These are phyloP conservation scores for Pelmatolapia mariae DNA, from an alignment of 2,113 vertebrate species.

Conservation along the genomic window DNA sequence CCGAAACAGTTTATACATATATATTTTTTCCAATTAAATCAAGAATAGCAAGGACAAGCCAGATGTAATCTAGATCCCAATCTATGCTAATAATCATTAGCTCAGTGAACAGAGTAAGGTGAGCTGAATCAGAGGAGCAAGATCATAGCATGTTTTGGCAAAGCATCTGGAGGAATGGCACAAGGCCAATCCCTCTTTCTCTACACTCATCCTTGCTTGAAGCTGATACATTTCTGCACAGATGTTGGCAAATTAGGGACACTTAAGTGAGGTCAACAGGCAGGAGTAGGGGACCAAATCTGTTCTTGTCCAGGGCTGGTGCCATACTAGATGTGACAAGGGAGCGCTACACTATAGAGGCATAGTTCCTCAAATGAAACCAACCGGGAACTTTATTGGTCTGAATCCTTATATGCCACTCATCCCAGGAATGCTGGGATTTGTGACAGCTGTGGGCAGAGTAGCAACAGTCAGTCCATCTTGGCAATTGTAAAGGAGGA, in stretches of 20 bases:
- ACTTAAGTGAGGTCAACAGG: slow-evolving; percentile 1
- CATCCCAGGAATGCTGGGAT: slow-evolving; percentile 52
- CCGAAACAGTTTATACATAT: not conserved
- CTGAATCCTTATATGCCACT: not conserved
- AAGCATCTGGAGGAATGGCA: slow-evolving; percentile 59
- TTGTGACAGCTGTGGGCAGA: slow-evolving; percentile 60
- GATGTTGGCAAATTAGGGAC: slow-evolving; percentile 38
- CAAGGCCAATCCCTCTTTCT: slow-evolving; percentile 19
- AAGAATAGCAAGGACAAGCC: not conserved
- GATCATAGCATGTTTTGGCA: slow-evolving; percentile 4
- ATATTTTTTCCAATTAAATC: not conserved
- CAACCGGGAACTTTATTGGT: slow-evolving; percentile 7
- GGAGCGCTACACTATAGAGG: not conserved
- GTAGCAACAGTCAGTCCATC: slow-evolving; percentile 36
- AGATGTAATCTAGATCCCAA: slow-evolving; percentile 13
- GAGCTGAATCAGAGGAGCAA: not conserved
- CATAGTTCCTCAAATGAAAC: not conserved
- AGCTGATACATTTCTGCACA: slow-evolving; percentile 24
- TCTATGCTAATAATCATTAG: slow-evolving; percentile 42
- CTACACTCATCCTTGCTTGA: not conserved
- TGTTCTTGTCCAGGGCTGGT: not conserved
- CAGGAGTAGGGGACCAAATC: not conserved
- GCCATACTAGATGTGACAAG: not conserved
- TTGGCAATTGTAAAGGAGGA: slow-evolving; percentile 49
- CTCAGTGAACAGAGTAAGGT: not conserved